Base-by-base conservation (phyloP, 2,888 invertebrate genomes). In the Cataglyphis altisquamis region DNA sequence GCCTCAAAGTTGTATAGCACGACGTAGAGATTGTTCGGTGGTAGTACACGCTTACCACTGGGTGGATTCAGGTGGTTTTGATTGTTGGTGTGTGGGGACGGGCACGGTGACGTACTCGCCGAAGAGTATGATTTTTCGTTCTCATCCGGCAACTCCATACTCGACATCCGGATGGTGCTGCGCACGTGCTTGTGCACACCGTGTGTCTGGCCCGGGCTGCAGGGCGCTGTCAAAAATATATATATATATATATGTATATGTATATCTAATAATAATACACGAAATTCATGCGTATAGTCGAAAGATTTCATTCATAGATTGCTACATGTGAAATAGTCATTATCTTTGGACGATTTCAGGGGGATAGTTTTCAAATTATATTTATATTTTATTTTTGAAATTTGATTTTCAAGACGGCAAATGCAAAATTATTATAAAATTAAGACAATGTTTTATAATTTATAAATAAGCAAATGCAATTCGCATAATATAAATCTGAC, bases 1-100 rank as follows among this genome's bases (percentile, higher is more conserved):
- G 98, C 98, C 93, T 98, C 98, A 95, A 99, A 99, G 95, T 99
- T 98, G 96, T 99, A 99, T 63, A 99, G 96, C 70, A 98, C 98
- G 84, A 99, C 99, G 95, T 98, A 99, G 52, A 98, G 96, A 94
- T 98, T 98, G 84, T 98, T 98, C 36, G 98, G 98, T 84, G 98
- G 96, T 63, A 98, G 96, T 1, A 94, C 94, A 3, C 94, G 93
- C 80, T 94, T 94, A 3, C 94, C 93, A 6, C 94, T 93, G 12
- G 93, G 88, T 36, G 92, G 93, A 83, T 94, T 92, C 57, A 94
- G 88, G 68, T 94, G 93, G 78, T 93, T 94, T 80, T 94, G 94
- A 82, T 94, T 94, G 83, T 93, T 93, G 82, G 95, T 95, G 88
- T 96, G 96, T 52, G 98, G 98, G 90, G 98, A 98, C 18, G 98